Evolutionary conservation across 2,113 vertebrate species (phyloP).

Genomic region (Fregata magnificens): DNA sequence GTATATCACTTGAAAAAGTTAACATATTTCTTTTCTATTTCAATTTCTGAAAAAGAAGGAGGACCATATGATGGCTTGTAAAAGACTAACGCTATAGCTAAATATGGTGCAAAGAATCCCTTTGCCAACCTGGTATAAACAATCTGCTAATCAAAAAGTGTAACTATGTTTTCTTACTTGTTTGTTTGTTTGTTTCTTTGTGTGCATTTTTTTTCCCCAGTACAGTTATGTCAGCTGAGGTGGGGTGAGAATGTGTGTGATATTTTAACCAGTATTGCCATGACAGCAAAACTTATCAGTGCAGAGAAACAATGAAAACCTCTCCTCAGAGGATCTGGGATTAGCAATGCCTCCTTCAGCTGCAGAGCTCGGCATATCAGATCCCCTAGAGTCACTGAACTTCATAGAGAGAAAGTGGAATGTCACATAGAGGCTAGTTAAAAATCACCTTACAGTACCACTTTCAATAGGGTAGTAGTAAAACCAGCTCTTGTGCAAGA

Average conservation of each 20-base stretch:
- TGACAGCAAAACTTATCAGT: neutral
- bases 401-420: neutral
- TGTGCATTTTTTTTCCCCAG: neutral
- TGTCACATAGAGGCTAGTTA: neutral
- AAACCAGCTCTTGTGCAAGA: neutral
- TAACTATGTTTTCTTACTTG: neutral
- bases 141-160: neutral
- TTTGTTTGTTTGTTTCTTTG: neutral
- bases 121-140: neutral
- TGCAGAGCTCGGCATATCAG: neutral
- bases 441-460: neutral
- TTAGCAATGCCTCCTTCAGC: neutral
- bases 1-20: neutral
- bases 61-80: neutral
- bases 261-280: neutral
- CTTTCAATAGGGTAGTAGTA: neutral
- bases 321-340: neutral
- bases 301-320: neutral
- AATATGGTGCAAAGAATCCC: neutral
- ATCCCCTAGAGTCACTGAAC: neutral
- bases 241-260: neutral
- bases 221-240: neutral
- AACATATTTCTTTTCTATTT: neutral
- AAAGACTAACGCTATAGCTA: neutral
- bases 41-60: neutral